Evolutionary conservation across 2,113 vertebrate genomes (phyloP).

Genomic region (Laticauda laticaudata): DNA sequence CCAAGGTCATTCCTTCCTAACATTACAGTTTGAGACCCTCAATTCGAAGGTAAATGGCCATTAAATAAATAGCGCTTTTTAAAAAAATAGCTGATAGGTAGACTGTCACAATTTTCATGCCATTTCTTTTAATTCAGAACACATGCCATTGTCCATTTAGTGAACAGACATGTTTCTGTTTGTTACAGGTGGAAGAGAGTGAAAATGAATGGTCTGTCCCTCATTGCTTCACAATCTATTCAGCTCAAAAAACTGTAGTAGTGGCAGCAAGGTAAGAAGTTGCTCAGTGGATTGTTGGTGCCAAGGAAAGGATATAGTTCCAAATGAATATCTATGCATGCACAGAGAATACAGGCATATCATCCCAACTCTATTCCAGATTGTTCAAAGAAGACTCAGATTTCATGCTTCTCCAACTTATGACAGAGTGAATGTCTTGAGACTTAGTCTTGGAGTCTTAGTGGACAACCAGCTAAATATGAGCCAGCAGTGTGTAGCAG

Average conservation of each 20-base stretch:
- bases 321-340: neutral
- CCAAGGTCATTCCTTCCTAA: neutral
- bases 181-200: conserved; percentile 86
- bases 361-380: neutral
- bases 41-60: conserved; percentile 39
- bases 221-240: conserved; percentile 94
- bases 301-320: neutral
- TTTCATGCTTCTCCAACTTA: neutral
- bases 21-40: neutral
- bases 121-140: neutral
- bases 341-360: neutral
- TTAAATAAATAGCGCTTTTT: neutral
- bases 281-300: accelerated
- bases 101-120: neutral
- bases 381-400: neutral
- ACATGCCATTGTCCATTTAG: conserved; percentile 67
- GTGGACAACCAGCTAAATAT: too few relatives aligned
- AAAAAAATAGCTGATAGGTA: conserved; percentile 12
- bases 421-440: too few relatives aligned
- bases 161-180: conserved; percentile 48
- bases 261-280: conserved; percentile 88
- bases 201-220: conserved; percentile 85
- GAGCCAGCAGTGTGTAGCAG: too few relatives aligned
- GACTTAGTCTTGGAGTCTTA: too few relatives aligned
- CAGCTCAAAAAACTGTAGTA: conserved; percentile 88